These are phyloP conservation scores for Thelaira solivaga DNA, from an alignment of 2,888 invertebrate genomes.

Conservation along the genomic window DNA sequence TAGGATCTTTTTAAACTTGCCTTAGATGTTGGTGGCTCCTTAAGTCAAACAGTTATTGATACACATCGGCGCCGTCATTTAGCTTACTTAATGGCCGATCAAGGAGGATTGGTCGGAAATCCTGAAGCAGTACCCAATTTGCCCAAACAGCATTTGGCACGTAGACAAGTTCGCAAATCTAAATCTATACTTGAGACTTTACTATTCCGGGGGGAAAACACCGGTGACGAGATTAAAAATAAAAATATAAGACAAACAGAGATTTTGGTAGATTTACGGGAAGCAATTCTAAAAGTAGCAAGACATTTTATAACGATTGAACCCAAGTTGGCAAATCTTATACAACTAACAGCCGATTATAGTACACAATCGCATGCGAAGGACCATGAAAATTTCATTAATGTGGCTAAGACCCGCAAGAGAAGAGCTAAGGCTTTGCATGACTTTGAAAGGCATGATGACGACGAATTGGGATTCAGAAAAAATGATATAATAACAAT, in stretches of 20 bases:
- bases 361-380: slow-evolving; percentile 95
- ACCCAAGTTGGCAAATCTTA: slow-evolving; percentile 88
- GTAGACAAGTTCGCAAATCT: slow-evolving; percentile 92
- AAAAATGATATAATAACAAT: slow-evolving; percentile 99
- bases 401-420: slow-evolving; percentile 90
- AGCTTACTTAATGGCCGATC: slow-evolving; percentile 97
- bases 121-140: slow-evolving; percentile 92
- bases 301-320: slow-evolving; percentile 96
- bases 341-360: slow-evolving; percentile 92
- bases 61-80: slow-evolving; percentile 93
- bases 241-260: slow-evolving; percentile 99
- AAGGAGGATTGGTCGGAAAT: slow-evolving; percentile 94
- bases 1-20: slow-evolving; percentile 85
- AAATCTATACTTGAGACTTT: slow-evolving; percentile 94
- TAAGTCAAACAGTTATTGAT: slow-evolving; percentile 86
- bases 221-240: slow-evolving; percentile 90
- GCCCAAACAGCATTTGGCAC: slow-evolving; percentile 92
- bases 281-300: slow-evolving; percentile 95
- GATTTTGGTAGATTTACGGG: slow-evolving; percentile 96
- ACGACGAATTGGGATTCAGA: slow-evolving; percentile 98
- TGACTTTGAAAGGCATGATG: slow-evolving; percentile 98
- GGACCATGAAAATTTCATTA: slow-evolving; percentile 96
- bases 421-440: slow-evolving; percentile 95
- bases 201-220: slow-evolving; percentile 85
- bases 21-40: slow-evolving; percentile 86